Conservation (phyloP, 2,888 invertebrate genomes). For the Polyommatus iphigenia region DNA sequence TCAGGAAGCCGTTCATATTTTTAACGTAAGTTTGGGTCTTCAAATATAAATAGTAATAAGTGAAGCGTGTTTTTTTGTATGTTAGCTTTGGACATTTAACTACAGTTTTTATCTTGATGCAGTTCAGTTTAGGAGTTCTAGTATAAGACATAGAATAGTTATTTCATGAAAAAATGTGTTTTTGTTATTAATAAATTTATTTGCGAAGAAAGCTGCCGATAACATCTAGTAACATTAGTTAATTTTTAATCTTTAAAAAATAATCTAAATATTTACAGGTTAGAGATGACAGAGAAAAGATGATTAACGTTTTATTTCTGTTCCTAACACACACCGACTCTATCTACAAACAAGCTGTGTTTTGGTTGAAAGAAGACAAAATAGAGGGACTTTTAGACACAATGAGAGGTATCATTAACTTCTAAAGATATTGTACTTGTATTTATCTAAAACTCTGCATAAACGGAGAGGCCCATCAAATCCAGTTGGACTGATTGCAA, state of each 20-base stretch:
- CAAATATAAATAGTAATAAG: not conserved
- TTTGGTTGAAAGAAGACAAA: conserved; percentile 48
- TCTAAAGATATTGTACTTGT: not conserved
- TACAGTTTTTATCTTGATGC: not conserved
- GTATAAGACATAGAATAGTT: no score
- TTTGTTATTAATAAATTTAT: not conserved
- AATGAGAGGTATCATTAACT: conserved; percentile 49
- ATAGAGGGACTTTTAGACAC: conserved; percentile 52
- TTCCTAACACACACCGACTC: conserved; percentile 55
- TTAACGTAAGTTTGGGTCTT: not conserved
- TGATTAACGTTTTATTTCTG: conserved; percentile 52
- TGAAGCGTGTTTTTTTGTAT: not conserved
- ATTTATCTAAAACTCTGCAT: no score
- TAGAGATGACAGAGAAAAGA: not conserved
- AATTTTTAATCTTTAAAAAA: not conserved
- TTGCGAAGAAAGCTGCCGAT: not conserved
- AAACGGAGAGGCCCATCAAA: no score
- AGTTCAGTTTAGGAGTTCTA: not conserved
- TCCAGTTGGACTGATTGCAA: no score
- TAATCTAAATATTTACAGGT: not conserved
- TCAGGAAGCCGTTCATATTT: not conserved
- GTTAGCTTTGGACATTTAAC: not conserved
- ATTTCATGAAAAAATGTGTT: no score
- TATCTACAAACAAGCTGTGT: conserved; percentile 54
- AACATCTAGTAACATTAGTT: not conserved